Conservation (phyloP, 2,113 vertebrate species). For the Lophotis ruficrista region DNA sequence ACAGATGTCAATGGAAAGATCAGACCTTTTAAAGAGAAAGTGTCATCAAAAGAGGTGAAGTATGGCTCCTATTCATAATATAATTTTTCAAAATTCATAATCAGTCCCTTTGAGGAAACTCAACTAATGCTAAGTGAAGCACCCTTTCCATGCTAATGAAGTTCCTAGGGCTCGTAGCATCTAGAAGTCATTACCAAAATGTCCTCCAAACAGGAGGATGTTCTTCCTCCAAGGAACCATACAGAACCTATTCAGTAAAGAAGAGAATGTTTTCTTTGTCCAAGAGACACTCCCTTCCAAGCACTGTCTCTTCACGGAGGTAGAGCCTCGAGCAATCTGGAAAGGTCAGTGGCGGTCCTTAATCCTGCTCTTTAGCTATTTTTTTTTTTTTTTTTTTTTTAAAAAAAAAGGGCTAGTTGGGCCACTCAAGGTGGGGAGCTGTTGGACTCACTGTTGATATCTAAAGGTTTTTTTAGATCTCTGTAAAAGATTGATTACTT, state of each 20-base stretch:
- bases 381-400: too few relatives aligned
- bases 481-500: background rate
- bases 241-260: background rate
- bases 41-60: background rate
- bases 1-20: conserved; percentile 18
- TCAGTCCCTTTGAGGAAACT: background rate
- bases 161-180: background rate
- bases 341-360: background rate
- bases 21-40: background rate
- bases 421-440: background rate
- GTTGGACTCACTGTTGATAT: background rate
- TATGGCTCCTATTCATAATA: background rate
- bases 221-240: background rate
- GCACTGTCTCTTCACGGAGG: background rate
- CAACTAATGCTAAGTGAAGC: background rate
- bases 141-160: background rate
- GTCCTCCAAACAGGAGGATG: background rate
- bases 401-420: background rate
- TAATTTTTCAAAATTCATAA: background rate
- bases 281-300: background rate
- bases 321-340: background rate
- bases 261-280: background rate
- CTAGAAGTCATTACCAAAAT: background rate
- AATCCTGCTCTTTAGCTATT: background rate
- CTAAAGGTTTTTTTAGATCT: background rate